Evolutionary conservation across 1,140 invertebrate genomes (phyloP).

Genomic region (Papilio aristodemus): DNA sequence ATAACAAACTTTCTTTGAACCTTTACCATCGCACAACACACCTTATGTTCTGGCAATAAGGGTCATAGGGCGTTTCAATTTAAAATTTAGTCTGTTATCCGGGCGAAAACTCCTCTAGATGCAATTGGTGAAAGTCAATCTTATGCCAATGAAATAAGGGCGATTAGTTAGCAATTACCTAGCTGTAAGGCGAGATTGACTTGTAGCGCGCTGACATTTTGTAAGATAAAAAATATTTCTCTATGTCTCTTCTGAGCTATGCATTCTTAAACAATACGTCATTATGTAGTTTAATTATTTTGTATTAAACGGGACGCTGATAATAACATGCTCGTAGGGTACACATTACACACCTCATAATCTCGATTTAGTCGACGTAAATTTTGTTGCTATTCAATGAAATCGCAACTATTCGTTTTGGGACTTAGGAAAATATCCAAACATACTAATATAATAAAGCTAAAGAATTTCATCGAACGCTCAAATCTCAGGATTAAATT

Average conservation of each 20-base stretch:
- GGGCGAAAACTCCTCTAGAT: constrained; percentile 31
- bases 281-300: constrained; percentile 1
- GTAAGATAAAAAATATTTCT: constrained; percentile 44
- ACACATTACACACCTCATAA: too few species aligned
- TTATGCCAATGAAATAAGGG: constrained; percentile 37
- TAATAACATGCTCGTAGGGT: background rate
- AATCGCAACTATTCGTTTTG: too few species aligned
- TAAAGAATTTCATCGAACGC: too few species aligned
- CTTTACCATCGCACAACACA: constrained; percentile 50
- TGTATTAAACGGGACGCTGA: background rate
- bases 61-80: constrained; percentile 39
- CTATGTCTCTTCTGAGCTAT: constrained; percentile 21
- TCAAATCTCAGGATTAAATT: too few species aligned
- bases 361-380: too few species aligned
- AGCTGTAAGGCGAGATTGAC: constrained; percentile 57
- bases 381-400: too few species aligned
- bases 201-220: constrained; percentile 67
- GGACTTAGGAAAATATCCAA: too few species aligned
- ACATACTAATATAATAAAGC: too few species aligned
- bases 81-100: constrained; percentile 36
- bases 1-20: constrained; percentile 61
- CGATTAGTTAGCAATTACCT: constrained; percentile 28
- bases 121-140: constrained; percentile 34
- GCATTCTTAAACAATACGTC: constrained; percentile 11
- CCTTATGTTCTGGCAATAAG: constrained; percentile 48